Percentiles rank a stretch among this genome's conserved stretches.
Conservation (phyloP, 2,888 invertebrate genomes). For the Thelaira solivaga region DNA sequence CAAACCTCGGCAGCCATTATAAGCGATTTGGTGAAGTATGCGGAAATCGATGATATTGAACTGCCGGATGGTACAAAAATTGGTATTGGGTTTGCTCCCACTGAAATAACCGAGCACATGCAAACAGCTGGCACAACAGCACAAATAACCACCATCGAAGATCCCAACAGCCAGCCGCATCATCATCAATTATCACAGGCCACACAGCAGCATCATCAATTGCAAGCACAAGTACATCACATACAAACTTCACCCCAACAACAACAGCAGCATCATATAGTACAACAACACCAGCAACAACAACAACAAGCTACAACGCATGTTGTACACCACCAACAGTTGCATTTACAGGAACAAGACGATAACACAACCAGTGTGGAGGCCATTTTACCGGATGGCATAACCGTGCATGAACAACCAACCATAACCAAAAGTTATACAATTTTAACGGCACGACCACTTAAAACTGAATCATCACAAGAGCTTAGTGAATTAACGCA, state of each 20-base stretch:
- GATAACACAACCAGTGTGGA: conserved; percentile 70
- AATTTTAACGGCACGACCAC: conserved; percentile 75
- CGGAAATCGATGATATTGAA: conserved; percentile 77
- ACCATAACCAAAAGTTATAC: conserved; percentile 76
- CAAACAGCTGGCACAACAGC: conserved; percentile 69
- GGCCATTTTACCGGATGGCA: conserved; percentile 69
- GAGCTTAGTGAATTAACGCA: conserved; percentile 68
- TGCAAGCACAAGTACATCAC: conserved; percentile 60
- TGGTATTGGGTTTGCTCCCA: conserved; percentile 76
- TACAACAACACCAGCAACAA: conserved; percentile 66
- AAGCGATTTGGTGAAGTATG: conserved; percentile 76
- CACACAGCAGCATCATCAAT: conserved; percentile 64
- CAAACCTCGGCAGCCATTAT: conserved; percentile 77
- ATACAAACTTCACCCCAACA: conserved; percentile 63
- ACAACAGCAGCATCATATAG: conserved; percentile 64
- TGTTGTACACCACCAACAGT: conserved; percentile 66
- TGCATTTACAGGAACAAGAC: conserved; percentile 70
- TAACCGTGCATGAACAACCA: conserved; percentile 70
- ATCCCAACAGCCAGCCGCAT: conserved; percentile 64
- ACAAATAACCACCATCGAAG: conserved; percentile 73
- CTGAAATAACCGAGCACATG: conserved; percentile 76
- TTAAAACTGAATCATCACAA: conserved; percentile 73
- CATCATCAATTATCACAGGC: conserved; percentile 62
- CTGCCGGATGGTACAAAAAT: conserved; percentile 77
- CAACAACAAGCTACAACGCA: conserved; percentile 66